phyloP scores from a whole-genome alignment of 1,140 invertebrate genomes.

The Drosophila kikkawai region DNA sequence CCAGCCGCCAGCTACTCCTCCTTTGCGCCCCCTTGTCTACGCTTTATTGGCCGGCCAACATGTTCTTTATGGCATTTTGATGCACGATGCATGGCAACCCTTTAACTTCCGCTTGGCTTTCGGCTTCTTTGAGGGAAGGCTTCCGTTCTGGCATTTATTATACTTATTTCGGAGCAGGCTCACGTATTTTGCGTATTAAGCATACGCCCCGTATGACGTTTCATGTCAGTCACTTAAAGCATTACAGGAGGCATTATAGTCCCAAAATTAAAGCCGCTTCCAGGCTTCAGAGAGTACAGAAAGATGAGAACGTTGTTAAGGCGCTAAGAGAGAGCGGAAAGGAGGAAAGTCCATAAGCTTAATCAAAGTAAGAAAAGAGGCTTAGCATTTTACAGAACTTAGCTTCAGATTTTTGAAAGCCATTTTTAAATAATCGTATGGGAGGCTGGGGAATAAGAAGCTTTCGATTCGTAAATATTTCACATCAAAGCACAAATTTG shows the following conservation, averaged over 20 bases:
- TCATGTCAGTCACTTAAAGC: constrained; percentile 59
- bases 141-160: constrained; percentile 67
- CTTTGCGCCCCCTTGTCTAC: constrained; percentile 47
- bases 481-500: constrained; percentile 30
- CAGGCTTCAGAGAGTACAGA: constrained; percentile 2
- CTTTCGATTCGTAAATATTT: constrained; percentile 12
- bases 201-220: constrained; percentile 62
- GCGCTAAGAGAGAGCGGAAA: too few relatives aligned
- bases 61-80: constrained; percentile 75
- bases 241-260: constrained; percentile 12
- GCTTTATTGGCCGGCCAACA: constrained; percentile 77
- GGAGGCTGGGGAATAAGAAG: neutral
- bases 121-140: constrained; percentile 27
- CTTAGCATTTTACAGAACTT: constrained; percentile 11
- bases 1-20: neutral
- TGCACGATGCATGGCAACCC: constrained; percentile 72
- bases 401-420: neutral
- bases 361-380: constrained; percentile 20
- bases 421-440: neutral
- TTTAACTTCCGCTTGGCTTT: constrained; percentile 44
- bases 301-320: neutral
- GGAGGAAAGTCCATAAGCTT: neutral
- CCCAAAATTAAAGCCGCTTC: constrained; percentile 24
- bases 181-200: constrained; percentile 75
- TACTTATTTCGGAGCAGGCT: constrained; percentile 65